Base-by-base conservation (phyloP, 1,140 invertebrate species). In the Lethocerus indicus region DNA sequence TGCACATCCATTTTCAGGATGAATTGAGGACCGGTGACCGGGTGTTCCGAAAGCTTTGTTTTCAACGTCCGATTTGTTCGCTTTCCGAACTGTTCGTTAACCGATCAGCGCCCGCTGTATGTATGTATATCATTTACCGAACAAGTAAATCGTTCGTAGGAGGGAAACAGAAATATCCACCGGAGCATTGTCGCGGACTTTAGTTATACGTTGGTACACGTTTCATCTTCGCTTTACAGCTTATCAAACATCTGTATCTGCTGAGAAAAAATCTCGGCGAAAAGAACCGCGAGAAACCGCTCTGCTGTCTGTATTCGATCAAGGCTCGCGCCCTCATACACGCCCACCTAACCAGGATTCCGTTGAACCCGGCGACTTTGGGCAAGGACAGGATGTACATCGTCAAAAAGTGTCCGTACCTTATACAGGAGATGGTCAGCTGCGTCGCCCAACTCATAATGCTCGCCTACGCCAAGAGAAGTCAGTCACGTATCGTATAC, bases 381-480 rank as follows among this genome's bases (percentile, higher is more conserved):
- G 88, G 95, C 54, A 73, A 76, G 57, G 87, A 90, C 67, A 71
- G 85, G 39, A 76, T 83, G 58, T 92, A 90, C 58, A 79, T 97
- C 53, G 75, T 96, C 32, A 87, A 81, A 58, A 92, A 96, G 64
- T 88, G 86, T 65, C 91, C 94, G 2, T 88, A 89, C 65, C 71
- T 99, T n/a, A 80, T 98, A 54, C 87, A 96, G 61, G 95, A 98
- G 69, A 95, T 98, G 87, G 83, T 98, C 40, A 87, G 85, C 58
- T 91, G 91, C 64, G 82, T 91, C 3, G 85, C 93, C 62, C 90
- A 96, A 65, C 69, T 98, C 23, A 89, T 94, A 42, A 76, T 91
- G 58, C 70, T 97, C 54, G 88, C 87, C 20, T 88, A 94, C 66
- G 81, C 88, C 53, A 76, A 87, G 58, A 78, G 87, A 75, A 79